Evolutionary conservation across 2,797 vertebrate genomes (phyloP), one percentile per base, ranked within the genome.

Genomic region (Enteromius afrohamiltoni): DNA sequence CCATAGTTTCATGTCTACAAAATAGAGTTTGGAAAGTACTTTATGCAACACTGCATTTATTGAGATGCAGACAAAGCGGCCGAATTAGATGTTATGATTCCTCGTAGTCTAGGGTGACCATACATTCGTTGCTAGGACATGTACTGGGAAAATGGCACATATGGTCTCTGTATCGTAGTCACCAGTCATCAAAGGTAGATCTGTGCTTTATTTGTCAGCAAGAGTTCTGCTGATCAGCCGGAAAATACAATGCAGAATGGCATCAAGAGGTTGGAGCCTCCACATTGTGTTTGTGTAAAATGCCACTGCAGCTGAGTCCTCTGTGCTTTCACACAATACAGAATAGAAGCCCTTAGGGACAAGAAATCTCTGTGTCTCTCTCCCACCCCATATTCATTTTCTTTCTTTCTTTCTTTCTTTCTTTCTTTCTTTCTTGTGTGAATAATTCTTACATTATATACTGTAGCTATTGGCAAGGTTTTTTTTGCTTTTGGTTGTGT

Each of bases 161-260:
- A 40, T 40, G 37, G 7, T 40, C 37, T 8, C 37, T 40, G 7
- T 40, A 40, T 47, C 13, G 0, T 47, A 47, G 11, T 14, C 17
- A 82, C 26, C 40, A 81, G 67, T 69, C 58, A 62, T 86, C 34
- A 71, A 78, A 76, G 19, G 21, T 40, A 40, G 29, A 23, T 17
- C 55, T 31, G 77, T 79, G 86, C 29, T 42, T 4, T 86, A 62
- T 67, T 71, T 77, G 82, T 76, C 37, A 80, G 83, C 62, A 53
- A 19, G 60, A 85, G 80, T 79, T 77, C 42, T 78, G 65, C 81
- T 85, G 85, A 84, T 89, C 89, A 80, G 77, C 69, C 87, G 77
- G 87, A 88, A 89, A 91, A 80, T 89, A 1, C 68, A 70, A 91
- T 87, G 83, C 79, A 85, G 53, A 71, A 85, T 83, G 49, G 87